These are phyloP conservation scores for Papilio demoleus DNA, from an alignment of 2,888 invertebrate genomes.

Conservation along the genomic window DNA sequence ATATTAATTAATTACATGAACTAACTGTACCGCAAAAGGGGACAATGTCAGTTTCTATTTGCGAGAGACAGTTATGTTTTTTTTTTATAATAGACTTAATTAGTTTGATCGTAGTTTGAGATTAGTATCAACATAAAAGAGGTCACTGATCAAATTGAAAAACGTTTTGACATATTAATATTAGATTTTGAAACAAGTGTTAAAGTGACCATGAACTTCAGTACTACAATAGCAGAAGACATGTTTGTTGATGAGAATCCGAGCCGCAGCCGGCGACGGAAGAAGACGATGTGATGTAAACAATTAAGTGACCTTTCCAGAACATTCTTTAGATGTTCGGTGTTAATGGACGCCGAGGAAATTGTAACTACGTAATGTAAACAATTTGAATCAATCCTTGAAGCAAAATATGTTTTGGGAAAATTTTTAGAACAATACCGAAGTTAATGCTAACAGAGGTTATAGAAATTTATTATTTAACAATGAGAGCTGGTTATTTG, in stretches of 20 bases:
- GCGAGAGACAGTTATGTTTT: conserved; percentile 4
- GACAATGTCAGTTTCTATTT: conserved; percentile 15
- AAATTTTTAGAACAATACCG: too few species aligned
- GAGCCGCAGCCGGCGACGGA: conserved; percentile 6
- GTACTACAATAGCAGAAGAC: neutral
- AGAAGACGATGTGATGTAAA: conserved; percentile 5
- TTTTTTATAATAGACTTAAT: neutral
- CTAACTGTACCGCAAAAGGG: conserved; percentile 8
- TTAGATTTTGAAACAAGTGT: neutral
- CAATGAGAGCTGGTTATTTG: neutral
- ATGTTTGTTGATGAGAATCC: conserved; percentile 2
- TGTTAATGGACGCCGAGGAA: neutral
- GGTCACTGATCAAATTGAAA: neutral
- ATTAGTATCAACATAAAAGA: neutral
- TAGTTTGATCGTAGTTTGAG: neutral
- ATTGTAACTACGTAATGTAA: neutral
- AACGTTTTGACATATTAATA: neutral
- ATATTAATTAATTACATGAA: neutral
- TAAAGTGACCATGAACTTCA: conserved; percentile 9
- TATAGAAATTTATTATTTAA: neutral
- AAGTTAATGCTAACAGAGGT: neutral
- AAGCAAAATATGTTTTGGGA: neutral
- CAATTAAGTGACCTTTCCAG: conserved; percentile 12
- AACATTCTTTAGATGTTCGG: neutral
- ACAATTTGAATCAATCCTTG: too few species aligned